A percentile compares a stretch with the other conserved stretches of the same genome.
phyloP scores from a whole-genome alignment of 1,140 invertebrate genomes.

The Pinna nobilis region DNA sequence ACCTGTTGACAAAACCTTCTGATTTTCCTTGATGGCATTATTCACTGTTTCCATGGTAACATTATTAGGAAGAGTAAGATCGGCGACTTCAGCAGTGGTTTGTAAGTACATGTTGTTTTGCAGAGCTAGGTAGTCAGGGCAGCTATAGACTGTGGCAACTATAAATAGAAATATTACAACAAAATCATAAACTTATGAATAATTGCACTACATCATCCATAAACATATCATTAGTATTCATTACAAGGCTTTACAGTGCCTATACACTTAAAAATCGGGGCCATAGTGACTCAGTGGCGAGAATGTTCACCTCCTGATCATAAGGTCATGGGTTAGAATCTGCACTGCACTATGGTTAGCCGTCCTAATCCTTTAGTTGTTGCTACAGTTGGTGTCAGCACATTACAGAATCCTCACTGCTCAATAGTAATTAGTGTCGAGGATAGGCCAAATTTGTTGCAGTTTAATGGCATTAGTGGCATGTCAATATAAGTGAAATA shows the following conservation, averaged over 20 bases:
- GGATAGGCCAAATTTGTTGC: too few relatives aligned
- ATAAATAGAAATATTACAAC: neutral
- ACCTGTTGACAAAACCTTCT: too few relatives aligned
- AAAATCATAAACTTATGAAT: neutral
- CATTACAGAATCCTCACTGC: too few relatives aligned
- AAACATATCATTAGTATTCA: neutral
- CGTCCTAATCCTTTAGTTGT: too few relatives aligned
- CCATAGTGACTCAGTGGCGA: neutral
- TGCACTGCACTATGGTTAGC: too few relatives aligned
- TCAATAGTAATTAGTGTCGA: too few relatives aligned
- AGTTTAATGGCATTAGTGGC: too few relatives aligned
- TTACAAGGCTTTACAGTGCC: neutral
- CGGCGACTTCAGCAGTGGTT: neutral
- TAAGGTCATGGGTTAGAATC: neutral
- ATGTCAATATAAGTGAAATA: too few relatives aligned
- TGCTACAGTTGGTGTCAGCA: too few relatives aligned
- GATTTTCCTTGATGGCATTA: neutral
- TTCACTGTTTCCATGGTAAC: constrained; percentile 10
- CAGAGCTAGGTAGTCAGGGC: neutral
- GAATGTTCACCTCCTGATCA: constrained; percentile 8
- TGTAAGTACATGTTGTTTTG: constrained; percentile 3
- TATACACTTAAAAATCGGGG: neutral
- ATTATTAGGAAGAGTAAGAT: neutral
- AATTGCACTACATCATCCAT: neutral
- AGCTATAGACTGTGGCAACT: constrained; percentile 9